Base-by-base conservation (phyloP, 2,888 invertebrate species). In the Parnassius orleans region DNA sequence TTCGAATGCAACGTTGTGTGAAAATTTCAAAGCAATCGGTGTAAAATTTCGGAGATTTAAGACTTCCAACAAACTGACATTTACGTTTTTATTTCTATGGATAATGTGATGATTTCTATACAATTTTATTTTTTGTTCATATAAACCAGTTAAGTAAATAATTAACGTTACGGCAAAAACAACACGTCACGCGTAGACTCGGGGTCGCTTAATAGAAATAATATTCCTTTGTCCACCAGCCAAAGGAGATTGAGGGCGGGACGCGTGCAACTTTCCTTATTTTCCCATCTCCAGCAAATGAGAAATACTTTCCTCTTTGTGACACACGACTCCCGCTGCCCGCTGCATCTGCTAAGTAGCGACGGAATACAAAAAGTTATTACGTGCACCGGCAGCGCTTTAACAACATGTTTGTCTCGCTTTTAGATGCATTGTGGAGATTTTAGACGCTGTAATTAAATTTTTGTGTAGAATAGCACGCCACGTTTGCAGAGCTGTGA, bases 221-320 rank as follows among this genome's bases (percentile, higher is more conserved):
- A 87, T 84, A 86, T 86, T 84, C 81, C 82, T 85, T 83, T 84
- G 85, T 84, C 77, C 77, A 19, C 19, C 74, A 76, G 78, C 80
- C 77, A 82, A 80, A 83, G 80, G 80, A 84, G 84, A 86, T 86
- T 81, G 83, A 79, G 81, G 80, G 75, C 72, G 81, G 81, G 75
- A 78, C 81, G 80, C 79, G 80, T 71, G 76, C 47, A 53, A 61
- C 46, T 62, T 57, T 56, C 52, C 53, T 63, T 66, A 58, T 65
- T 82, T 85, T 77, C 47, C 33, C 72, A 76, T 79, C 76, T 73
- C 70, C 73, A 76, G 72, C 78, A 83, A 86, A 87, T 85, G 87
- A 85, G 83, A 87, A 87, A 86, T 86, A 85, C 83, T 86, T 87
- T 82, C 79, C 82, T 80, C 82, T 85, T 80, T 86, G 83, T 83